Base-by-base conservation (phyloP, 1,140 invertebrate species). In the Lucilia cuprina region DNA sequence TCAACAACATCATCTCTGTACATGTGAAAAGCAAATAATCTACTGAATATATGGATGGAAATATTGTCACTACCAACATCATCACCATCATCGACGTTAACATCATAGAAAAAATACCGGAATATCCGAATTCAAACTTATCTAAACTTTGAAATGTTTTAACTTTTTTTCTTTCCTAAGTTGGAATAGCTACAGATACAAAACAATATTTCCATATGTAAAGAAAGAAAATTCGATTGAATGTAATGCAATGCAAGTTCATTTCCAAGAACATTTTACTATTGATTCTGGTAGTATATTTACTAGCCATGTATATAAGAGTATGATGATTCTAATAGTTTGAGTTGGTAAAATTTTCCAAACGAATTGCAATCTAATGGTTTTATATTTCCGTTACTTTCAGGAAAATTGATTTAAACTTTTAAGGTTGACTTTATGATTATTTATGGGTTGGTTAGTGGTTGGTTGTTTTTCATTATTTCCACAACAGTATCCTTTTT, bases 361-460 rank as follows among this genome's bases (percentile, higher is more conserved):
- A 70, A 70, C 65, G 65, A 70, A 25, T 70, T 70, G 65, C 65
- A 70, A 70, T 70, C 65, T 70, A 70, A 70, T 70, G 65, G 65
- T 70, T 70, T 70, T n/a, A 70, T 21, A 70, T 70, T 70, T 70
- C 65, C 65, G 65, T 21, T 70, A 70, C 65, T 21, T 9, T 70
- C 65, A 70, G 65, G 65, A 70, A 70, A 70, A 70, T 70, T 70
- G 65, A 70, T 70, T 70, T 70, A 70, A 70, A 70, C 65, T 70
- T 70, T 17, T 70, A 70, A 70, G 65, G 65, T 70, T 70, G 65
- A 70, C 65, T 70, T 70, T 70, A 70, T n/a, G 21, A 70, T 70
- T 70, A 70, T 70, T 70, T 70, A 70, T 70, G 65, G n/a, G 65
- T 70, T 21, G 65, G 65, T 70, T 70, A n/a, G 5, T 21, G 65